Conservation (phyloP, 2,888 invertebrate genomes). For the Orthosia cruda region DNA sequence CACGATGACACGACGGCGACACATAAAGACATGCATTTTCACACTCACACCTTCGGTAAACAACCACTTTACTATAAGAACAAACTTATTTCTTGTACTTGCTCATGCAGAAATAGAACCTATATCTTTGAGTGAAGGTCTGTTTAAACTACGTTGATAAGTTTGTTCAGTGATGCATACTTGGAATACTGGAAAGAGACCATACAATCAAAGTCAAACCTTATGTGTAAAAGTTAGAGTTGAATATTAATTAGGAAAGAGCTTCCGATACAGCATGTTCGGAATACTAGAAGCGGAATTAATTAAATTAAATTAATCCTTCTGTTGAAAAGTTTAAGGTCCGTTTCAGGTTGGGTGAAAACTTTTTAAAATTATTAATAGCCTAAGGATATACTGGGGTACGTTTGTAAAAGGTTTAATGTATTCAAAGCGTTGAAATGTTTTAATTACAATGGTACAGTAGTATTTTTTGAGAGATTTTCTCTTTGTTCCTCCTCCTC, state of each 20-base stretch:
- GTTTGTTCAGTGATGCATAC: slow-evolving; percentile 33
- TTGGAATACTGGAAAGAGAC: slow-evolving; percentile 12
- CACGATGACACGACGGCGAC: slow-evolving; percentile 40
- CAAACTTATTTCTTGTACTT: not conserved
- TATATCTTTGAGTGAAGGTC: not conserved
- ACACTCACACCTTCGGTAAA: slow-evolving; percentile 60
- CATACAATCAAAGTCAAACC: slow-evolving; percentile 32
- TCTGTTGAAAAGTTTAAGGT: slow-evolving; percentile 23
- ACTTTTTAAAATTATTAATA: slow-evolving; percentile 49
- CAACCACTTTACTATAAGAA: slow-evolving; percentile 36
- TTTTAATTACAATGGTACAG: slow-evolving; percentile 71
- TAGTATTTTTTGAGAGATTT: slow-evolving; percentile 65
- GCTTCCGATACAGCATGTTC: slow-evolving; percentile 24
- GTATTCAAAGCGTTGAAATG: slow-evolving; percentile 68
- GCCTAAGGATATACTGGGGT: slow-evolving; percentile 56
- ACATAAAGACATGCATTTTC: slow-evolving; percentile 63
- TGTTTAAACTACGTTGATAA: not conserved
- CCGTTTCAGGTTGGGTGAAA: slow-evolving; percentile 19
- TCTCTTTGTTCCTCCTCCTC: slow-evolving; percentile 56
- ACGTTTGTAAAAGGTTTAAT: slow-evolving; percentile 67
- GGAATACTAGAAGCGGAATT: not conserved
- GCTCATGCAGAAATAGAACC: slow-evolving; percentile 3
- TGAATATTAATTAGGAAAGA: slow-evolving; percentile 10
- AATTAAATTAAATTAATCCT: slow-evolving; percentile 25
- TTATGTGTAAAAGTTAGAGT: not conserved